phyloP scores from a whole-genome alignment of 1,140 invertebrate genomes.

The Philotrypesis tridentata region DNA sequence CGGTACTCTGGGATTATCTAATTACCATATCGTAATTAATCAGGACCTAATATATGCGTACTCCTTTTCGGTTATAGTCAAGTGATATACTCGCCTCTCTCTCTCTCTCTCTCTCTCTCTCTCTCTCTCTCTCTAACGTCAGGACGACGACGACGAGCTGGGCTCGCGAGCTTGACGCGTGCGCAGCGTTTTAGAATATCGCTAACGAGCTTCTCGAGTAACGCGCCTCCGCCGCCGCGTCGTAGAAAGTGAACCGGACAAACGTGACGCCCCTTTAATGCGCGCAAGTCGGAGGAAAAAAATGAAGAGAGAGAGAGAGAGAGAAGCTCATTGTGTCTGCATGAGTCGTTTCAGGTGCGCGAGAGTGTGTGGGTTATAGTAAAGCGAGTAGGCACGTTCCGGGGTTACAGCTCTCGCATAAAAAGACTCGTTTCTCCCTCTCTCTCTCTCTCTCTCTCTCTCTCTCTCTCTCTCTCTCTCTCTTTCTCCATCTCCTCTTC shows the following conservation, averaged over 20 bases:
- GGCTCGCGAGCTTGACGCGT: no score
- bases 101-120: no score
- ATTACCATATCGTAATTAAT: no score
- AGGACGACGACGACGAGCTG: no score
- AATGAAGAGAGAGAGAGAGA: neutral
- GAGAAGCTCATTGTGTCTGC: slow-evolving; percentile 22
- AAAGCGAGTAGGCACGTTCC: slow-evolving; percentile 25
- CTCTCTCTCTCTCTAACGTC: no score
- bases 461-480: neutral
- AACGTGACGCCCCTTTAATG: slow-evolving; percentile 8
- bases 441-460: neutral
- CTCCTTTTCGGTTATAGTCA: no score
- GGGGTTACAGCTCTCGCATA: slow-evolving; percentile 28
- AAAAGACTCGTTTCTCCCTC: slow-evolving; percentile 6
- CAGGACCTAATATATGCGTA: no score
- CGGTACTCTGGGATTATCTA: neutral
- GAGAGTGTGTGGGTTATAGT: neutral
- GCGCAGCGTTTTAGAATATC: no score
- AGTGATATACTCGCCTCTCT: no score
- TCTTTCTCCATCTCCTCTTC: neutral
- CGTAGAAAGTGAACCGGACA: slow-evolving; percentile 24
- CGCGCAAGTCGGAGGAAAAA: neutral
- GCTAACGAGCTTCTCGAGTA: neutral
- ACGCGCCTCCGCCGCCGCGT: neutral
- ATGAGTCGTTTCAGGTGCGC: neutral